Base-by-base conservation (phyloP, 2,797 vertebrate genomes). In the Alcedo atthis region DNA sequence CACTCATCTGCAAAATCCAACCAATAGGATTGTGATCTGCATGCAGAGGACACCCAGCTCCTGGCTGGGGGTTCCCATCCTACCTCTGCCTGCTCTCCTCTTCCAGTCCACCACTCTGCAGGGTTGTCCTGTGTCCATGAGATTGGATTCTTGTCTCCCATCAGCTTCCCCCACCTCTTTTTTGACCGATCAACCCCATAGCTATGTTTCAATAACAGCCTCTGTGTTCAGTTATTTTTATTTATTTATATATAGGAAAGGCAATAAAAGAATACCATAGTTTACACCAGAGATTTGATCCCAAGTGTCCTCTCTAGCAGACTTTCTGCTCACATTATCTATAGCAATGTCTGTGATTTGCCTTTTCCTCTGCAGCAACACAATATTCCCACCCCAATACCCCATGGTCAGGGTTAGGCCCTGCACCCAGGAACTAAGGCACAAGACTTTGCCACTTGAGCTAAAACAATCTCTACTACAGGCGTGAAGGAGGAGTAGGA, bases 231-330 rank as follows among this genome's bases (percentile, higher is more conserved):
- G 89, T 63, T 84, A 37, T 88, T 89, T 85, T 89, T 89, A 84
- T 96, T 95, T 96, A 95, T 95, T 95, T 78, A 87, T 87, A 85
- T 81, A 75, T 37, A 89, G 94, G 88, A 93, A 96, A 95, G 73
- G 74, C 79, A 89, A 85, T 87, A 87, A 95, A 94, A 94, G 22
- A 92, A 71, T 71, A 86, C 2, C 3, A 80, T 73, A 68, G 22
- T 35, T 49, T 46, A 89, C 2, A 11, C 54, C 46, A 94, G 66
- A 85, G 81, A 53, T 74, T 46, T 62, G 16, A 90, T 62, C 63
- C 70, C 49, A 87, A 68, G 40, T 25, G 22, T 89, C 61, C 18
- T 70, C 58, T 93, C 69, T 58, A 66, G 51, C 59, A 87, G 77
- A 66, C 21, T 66, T 92, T 37, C 76, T 81, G 45, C 58, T 80